Evolutionary conservation across 2,113 vertebrate genomes (phyloP), one percentile per base, ranked within the genome.

Genomic region (Oreocharis arfaki): DNA sequence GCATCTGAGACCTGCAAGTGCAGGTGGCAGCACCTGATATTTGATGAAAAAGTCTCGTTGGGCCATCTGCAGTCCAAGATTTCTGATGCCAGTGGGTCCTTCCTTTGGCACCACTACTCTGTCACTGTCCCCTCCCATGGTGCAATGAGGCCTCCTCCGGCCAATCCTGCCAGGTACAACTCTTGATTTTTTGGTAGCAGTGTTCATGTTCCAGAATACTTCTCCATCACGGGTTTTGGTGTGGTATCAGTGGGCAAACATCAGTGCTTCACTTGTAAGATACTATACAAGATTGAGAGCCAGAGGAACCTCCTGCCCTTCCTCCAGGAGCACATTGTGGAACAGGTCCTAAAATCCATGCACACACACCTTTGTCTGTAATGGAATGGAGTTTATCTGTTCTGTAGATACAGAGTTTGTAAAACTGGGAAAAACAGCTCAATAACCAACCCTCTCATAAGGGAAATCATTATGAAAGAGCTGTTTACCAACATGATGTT

Each of bases 71-170:
- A 53, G 63, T 37, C 44, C 75, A 21, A 33, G 37, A 26, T 9
- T 67, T 24, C 6, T 35, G 35, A 42, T 24, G 24, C 32, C 27
- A 16, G 11, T 8, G 16, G 16, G 16, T 44, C 44, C 44, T 59
- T 77, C 59, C 24, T 39, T n/a, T 0, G 0, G 26, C 69, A 85
- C 46, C 35, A 7, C 46, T 26, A 2, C n/a, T 46, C 39, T 84
- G 39, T 35, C 42, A 57, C 44, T 3, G 2, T n/a, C n/a, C 13
- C 2, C 8, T 63, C 35, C 69, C 1, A 0, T 7, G 6, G 42
- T 39, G 35, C 37, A 53, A 3, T 19, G n/a, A 33, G 69, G n/a
- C 19, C 41, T 59, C 33, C 13, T 70, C 39, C 35, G 46, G 42
- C 10, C 17, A 19, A 4, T 10, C 47, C 59, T 49, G 32, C 11